phyloP scores from a whole-genome alignment of 2,113 vertebrate species.

The Brachyhypopomus gauderio region DNA sequence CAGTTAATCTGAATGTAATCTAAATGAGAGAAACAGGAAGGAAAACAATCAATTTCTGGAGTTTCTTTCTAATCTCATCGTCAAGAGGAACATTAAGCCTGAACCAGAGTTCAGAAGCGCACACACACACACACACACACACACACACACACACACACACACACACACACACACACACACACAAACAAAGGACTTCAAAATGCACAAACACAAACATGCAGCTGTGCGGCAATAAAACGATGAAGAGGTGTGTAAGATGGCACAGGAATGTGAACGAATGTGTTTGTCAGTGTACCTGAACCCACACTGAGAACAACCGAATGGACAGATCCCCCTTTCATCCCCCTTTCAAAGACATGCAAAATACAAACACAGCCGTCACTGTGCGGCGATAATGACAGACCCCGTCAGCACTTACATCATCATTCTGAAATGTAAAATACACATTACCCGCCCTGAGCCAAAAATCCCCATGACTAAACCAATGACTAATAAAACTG shows the following conservation, averaged over 20 bases:
- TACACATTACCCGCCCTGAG: conserved; percentile 15
- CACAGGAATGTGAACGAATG: conserved; percentile 32
- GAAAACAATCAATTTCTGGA: conserved; percentile 46
- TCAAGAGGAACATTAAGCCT: conserved; percentile 33
- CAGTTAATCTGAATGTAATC: conserved; percentile 44
- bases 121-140: background rate
- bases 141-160: background rate
- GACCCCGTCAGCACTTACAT: background rate
- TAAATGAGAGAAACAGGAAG: conserved; percentile 58
- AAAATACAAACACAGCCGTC: conserved; percentile 12
- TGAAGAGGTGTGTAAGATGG: conserved; percentile 9
- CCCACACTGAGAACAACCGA: background rate
- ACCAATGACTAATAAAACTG: conserved; percentile 36
- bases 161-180: background rate
- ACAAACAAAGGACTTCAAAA: background rate
- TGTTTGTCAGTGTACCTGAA: background rate
- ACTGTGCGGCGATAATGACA: background rate
- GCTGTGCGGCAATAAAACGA: conserved; percentile 25
- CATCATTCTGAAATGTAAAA: background rate
- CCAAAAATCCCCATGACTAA: conserved; percentile 30
- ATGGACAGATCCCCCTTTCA: conserved; percentile 1
- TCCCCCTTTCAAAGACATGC: background rate
- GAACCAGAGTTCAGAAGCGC: conserved; percentile 5
- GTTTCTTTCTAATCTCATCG: conserved; percentile 51
- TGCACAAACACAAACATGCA: conserved; percentile 26